Conservation (phyloP, 2,113 vertebrate species). For the Daubentonia madagascariensis region DNA sequence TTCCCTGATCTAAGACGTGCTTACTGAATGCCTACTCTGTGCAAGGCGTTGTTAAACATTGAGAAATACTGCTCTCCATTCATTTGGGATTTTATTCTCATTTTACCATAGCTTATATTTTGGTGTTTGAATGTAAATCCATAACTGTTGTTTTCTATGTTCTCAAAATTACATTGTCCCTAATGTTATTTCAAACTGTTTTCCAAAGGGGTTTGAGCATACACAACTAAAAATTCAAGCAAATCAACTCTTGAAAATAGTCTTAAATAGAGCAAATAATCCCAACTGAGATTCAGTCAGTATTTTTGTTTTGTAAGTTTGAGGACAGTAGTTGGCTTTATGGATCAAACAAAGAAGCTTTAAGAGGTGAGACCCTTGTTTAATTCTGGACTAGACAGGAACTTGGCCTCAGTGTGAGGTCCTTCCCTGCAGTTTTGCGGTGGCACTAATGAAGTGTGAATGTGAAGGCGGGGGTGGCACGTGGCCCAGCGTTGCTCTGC, state of each 20-base stretch:
- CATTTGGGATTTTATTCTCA: not conserved
- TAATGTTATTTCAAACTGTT: not conserved
- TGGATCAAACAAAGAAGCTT: not conserved
- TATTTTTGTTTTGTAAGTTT: not conserved
- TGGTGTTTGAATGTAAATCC: not conserved
- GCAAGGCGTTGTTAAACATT: rapidly evolving
- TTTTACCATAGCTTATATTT: not conserved
- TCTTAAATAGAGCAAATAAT: not conserved
- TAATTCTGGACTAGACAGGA: not conserved
- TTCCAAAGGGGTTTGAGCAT: not conserved
- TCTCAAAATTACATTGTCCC: not conserved
- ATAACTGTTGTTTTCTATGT: not conserved
- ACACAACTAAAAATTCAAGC: not conserved
- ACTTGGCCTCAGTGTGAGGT: not conserved
- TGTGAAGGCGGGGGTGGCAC: not conserved
- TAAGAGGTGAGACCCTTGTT: not conserved
- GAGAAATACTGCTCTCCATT: not conserved
- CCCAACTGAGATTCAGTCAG: not conserved
- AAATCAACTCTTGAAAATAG: not conserved
- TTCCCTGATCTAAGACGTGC: not conserved
- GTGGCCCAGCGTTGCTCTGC: not conserved
- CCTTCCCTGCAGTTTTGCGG: not conserved
- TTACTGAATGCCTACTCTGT: not conserved
- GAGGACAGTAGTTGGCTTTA: not conserved
- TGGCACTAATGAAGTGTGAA: rapidly evolving